Evolutionary conservation across 2,113 vertebrate genomes (phyloP).

Genomic region (Progne subis): DNA sequence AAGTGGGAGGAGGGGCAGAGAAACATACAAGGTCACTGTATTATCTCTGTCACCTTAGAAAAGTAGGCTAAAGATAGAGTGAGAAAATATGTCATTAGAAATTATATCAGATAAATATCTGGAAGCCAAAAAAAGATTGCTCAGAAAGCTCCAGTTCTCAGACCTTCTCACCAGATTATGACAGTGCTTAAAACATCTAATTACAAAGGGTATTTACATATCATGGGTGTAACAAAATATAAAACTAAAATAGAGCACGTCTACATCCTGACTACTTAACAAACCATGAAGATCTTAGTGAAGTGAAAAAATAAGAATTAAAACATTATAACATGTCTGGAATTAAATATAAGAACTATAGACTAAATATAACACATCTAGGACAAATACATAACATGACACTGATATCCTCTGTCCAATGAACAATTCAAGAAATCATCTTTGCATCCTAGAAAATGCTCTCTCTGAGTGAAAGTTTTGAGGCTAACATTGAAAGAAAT

Average conservation of each 20-base stretch:
- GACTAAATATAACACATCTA: rapidly evolving
- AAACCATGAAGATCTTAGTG: rapidly evolving
- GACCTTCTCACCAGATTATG: background rate
- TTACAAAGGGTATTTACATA: background rate
- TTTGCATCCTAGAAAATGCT: background rate
- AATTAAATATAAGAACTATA: background rate
- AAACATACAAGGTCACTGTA: background rate
- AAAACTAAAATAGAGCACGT: background rate
- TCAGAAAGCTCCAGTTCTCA: background rate
- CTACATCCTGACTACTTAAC: background rate
- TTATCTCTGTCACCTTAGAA: background rate
- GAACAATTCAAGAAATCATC: background rate
- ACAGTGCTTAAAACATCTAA: background rate
- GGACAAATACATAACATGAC: background rate
- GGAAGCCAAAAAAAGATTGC: background rate
- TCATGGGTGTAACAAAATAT: background rate
- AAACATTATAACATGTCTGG: background rate
- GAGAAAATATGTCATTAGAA: background rate
- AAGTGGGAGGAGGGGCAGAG: background rate
- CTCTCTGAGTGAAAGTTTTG: background rate
- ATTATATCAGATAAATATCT: background rate
- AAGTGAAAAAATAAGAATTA: background rate
- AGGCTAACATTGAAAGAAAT: background rate
- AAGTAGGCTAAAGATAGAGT: background rate
- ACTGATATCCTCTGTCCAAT: rapidly evolving